Evolutionary conservation across 2,113 vertebrate genomes (phyloP).

Genomic region (Piprites chloris): DNA sequence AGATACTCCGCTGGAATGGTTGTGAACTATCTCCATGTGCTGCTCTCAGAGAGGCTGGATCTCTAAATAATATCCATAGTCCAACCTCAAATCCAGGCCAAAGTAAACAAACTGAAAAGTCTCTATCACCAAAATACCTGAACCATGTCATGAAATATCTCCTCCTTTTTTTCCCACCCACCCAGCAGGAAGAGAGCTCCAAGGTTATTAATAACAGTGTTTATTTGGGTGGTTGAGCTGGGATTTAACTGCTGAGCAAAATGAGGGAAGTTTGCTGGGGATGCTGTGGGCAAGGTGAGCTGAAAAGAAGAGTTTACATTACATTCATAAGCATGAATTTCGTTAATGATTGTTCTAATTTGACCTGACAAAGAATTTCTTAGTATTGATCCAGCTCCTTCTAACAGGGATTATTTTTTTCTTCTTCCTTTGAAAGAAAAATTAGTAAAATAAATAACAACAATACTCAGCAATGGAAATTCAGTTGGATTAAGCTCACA

Average conservation of each 20-base stretch:
- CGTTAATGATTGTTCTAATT: neutral
- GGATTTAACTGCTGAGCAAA: neutral
- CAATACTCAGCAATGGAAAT: neutral
- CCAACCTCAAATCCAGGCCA: neutral
- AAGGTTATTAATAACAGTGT: neutral
- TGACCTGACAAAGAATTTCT: neutral
- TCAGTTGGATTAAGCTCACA: neutral
- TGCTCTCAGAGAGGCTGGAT: neutral
- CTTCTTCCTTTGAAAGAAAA: neutral
- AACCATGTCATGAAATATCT: neutral
- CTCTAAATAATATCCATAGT: neutral
- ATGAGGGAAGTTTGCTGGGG: neutral
- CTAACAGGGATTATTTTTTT: neutral
- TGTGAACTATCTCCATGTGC: fast-evolving
- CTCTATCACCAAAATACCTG: neutral
- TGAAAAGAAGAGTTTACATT: neutral
- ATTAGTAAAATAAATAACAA: slow-evolving; percentile 6
- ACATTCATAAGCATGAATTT: neutral
- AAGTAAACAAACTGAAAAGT: neutral
- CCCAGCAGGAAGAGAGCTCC: neutral
- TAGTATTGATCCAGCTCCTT: neutral
- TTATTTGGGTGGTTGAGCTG: neutral
- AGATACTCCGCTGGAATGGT: neutral
- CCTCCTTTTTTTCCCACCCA: neutral
- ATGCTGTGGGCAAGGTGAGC: neutral